Evolutionary conservation across 1,140 invertebrate genomes (phyloP), one percentile per base, ranked within the genome.

Genomic region (Halyomorpha halys): DNA sequence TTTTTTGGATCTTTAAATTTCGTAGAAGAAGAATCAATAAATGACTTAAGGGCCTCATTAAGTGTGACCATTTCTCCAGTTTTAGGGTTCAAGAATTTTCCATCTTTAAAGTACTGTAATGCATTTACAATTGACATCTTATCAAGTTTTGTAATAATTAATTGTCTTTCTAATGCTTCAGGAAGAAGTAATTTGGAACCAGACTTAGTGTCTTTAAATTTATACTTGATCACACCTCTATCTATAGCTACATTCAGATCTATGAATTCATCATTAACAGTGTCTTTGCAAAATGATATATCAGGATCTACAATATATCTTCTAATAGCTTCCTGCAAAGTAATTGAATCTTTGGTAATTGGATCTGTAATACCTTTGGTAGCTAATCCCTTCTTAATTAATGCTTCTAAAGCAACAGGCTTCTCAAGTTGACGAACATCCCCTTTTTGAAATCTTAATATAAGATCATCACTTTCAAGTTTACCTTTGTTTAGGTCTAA

Each of bases 261-360:
- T 2, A 87, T 73, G 70, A 84, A 85, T 63, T 80, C 80, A 61
- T 86, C 81, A 56, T 80, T 81, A 70, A 81, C 81, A 0, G 83
- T 84, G 71, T 94, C 87, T 73, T 86, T 85, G 69, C 89, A 86
- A 73, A 87, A 81, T n/a, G 87, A 88, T 67, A 90, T 88, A 66
- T 86, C 86, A 3, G 86, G 81, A 76, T 94, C 87, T 30, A 94
- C 80, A 60, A 95, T 82, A 66, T 86, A 85, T 71, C 86, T 81
- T 70, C 84, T 81, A 47, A 94, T 82, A 15, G 87, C 86, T 71
- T 91, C 87, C 67, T 83, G 78, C 18, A 94, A 74, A 67, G 83
- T 79, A 8, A 91, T 78, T 56, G 80, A 74, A 73, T 87, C 82
- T 68, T 85, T 82, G 5, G 83, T 86, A 30, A 85, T 76, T 0